Conservation (phyloP, 2,888 invertebrate genomes). For the Parnassius apollo region DNA sequence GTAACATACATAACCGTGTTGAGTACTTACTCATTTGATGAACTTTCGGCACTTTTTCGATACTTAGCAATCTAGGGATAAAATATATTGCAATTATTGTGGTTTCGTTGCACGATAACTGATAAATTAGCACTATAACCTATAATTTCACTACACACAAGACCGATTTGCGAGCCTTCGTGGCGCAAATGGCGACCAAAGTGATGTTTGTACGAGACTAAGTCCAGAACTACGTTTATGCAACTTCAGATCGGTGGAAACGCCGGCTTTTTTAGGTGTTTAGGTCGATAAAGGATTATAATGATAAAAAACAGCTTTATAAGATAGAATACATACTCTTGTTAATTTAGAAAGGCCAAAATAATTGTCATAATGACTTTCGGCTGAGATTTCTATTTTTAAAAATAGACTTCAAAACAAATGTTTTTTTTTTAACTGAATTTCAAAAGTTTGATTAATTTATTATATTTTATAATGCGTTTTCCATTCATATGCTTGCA, state of each 20-base stretch:
- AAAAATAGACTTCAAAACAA: conserved; percentile 8
- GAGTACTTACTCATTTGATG: conserved; percentile 59
- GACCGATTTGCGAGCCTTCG: conserved; percentile 64
- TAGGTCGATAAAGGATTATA: conserved; percentile 13
- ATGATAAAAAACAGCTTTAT: conserved; percentile 51
- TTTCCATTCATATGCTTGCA: too few species aligned
- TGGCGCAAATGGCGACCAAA: conserved; percentile 79
- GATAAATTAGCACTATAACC: conserved; percentile 70
- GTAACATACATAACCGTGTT: conserved; percentile 40
- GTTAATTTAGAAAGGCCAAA: conserved; percentile 76
- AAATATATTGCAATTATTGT: conserved; percentile 42
- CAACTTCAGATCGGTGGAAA: conserved; percentile 55
- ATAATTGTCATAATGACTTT: conserved; percentile 56
- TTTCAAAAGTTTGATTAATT: too few species aligned
- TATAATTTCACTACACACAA: conserved; percentile 64
- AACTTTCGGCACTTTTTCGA: conserved; percentile 48
- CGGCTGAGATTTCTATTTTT: conserved; percentile 20
- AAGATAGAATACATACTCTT: conserved; percentile 72
- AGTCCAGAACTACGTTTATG: conserved; percentile 40
- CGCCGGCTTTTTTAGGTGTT: conserved; percentile 46
- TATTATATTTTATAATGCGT: too few species aligned
- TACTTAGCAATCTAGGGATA: conserved; percentile 36
- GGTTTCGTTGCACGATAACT: conserved; percentile 55
- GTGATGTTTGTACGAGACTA: conserved; percentile 55
- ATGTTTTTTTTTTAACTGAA: too few species aligned